phyloP scores from a whole-genome alignment of 2,888 invertebrate genomes.

The Amblyteles armatorius region DNA sequence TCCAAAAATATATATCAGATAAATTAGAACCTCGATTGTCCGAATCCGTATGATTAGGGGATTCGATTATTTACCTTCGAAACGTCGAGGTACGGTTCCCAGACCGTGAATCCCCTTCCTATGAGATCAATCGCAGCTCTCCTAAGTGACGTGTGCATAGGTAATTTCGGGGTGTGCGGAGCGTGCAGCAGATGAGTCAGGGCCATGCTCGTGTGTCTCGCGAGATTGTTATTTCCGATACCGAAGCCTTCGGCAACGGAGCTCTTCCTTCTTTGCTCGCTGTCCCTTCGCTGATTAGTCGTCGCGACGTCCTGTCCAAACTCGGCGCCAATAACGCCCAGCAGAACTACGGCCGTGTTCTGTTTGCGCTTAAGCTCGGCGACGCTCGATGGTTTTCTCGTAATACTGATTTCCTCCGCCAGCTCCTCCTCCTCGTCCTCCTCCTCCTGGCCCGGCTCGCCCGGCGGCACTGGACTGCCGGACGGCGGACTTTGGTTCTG shows the following conservation, averaged over 20 bases:
- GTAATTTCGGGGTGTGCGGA: conserved; percentile 93
- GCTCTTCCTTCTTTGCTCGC: conserved; percentile 89
- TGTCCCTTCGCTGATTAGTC: conserved; percentile 87
- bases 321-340: conserved; percentile 99
- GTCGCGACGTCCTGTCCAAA: conserved; percentile 97
- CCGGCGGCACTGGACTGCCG: conserved; percentile 81
- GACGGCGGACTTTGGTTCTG: conserved; percentile 83
- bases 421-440: conserved; percentile 95
- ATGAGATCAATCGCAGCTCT: conserved; percentile 98
- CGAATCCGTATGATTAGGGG: neutral
- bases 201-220: conserved; percentile 96
- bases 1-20: too few species aligned
- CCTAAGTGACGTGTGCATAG: conserved; percentile 96
- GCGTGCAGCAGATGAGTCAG: conserved; percentile 96
- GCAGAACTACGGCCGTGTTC: conserved; percentile 97
- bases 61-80: conserved; percentile 88
- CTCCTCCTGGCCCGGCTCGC: conserved; percentile 86
- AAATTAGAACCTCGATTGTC: neutral
- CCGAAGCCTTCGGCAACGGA: conserved; percentile 96
- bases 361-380: conserved; percentile 97
- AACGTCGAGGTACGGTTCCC: conserved; percentile 99
- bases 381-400: conserved; percentile 93
- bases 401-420: conserved; percentile 86
- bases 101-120: conserved; percentile 98
- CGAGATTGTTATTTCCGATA: conserved; percentile 94